Evolutionary conservation across 2,113 vertebrate genomes (phyloP).

Genomic region (Myiopsitta monachus): DNA sequence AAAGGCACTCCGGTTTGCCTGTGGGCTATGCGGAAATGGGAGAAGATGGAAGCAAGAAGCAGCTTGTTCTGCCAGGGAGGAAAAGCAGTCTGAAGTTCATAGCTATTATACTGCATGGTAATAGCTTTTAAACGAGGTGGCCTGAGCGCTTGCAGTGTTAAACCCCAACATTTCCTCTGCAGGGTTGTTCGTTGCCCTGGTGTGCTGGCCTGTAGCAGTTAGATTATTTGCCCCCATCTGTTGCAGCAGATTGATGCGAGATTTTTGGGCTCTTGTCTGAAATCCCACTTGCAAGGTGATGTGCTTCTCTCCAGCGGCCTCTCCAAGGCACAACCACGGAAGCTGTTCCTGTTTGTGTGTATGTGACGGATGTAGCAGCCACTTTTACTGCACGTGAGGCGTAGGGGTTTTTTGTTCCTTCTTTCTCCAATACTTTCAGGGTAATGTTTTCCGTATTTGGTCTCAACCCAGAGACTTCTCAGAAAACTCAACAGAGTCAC

Average conservation of each 20-base stretch:
- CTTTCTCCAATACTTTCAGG: slow-evolving; percentile 26
- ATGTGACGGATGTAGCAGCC: neutral
- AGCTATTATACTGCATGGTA: neutral
- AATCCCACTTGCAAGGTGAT: neutral
- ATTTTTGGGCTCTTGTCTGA: neutral
- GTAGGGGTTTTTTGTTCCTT: neutral
- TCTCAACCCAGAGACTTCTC: slow-evolving; percentile 44
- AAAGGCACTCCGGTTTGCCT: slow-evolving; percentile 10
- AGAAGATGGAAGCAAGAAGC: slow-evolving; percentile 43
- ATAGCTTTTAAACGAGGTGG: neutral
- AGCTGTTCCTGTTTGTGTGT: neutral
- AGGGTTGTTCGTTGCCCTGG: neutral
- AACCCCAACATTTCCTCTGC: neutral
- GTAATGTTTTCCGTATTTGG: slow-evolving; percentile 35
- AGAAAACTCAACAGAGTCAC: slow-evolving; percentile 19
- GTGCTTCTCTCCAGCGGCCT: neutral
- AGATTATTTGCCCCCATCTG: neutral
- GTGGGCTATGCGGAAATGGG: slow-evolving; percentile 3
- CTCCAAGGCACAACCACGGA: neutral
- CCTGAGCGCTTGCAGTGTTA: neutral
- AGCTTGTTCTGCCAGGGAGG: slow-evolving; percentile 7
- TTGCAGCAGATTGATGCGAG: neutral
- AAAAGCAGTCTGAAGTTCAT: neutral
- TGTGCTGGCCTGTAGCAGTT: neutral
- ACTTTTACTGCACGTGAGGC: slow-evolving; percentile 24